phyloP scores from a whole-genome alignment of 64 coral and sea anemone genomes.

The Actinia equina region DNA sequence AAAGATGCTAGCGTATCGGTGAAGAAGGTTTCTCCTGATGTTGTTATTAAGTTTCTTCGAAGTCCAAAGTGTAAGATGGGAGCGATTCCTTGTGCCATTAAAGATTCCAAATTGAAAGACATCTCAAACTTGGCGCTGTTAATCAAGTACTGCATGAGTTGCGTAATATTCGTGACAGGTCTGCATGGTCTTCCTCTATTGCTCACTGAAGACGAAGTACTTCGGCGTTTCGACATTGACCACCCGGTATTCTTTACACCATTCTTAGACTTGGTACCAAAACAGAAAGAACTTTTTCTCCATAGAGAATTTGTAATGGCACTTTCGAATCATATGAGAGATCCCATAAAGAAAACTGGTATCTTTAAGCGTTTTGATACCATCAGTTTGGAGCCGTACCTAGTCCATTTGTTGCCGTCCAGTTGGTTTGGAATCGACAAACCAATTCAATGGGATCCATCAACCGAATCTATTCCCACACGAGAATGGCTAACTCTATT shows the following conservation, averaged over 20 bases:
- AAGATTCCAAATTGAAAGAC: conserved; percentile 47
- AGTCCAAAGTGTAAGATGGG: conserved; percentile 31
- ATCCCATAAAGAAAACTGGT: conserved; percentile 44
- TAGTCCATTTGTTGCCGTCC: conserved; percentile 70
- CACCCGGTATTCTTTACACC: conserved; percentile 88
- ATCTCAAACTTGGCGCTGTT: conserved; percentile 32
- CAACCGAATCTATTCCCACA: conserved; percentile 19
- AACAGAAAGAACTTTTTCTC: conserved; percentile 75
- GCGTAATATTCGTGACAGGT: conserved; percentile 54
- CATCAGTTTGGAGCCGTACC: conserved; percentile 65
- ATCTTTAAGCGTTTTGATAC: conserved; percentile 91
- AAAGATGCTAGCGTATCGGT: conserved; percentile 33
- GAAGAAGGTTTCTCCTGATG: conserved; percentile 61
- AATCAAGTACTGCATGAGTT: conserved; percentile 61
- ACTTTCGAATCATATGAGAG: conserved; percentile 25
- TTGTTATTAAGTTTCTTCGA: conserved; percentile 53
- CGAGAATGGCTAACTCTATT: conserved; percentile 68
- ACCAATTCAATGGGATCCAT: conserved; percentile 69
- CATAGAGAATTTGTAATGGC: conserved; percentile 57
- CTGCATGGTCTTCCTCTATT: conserved; percentile 79
- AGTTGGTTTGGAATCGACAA: conserved; percentile 55
- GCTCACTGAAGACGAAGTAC: conserved; percentile 71
- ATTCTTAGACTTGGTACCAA: conserved; percentile 62
- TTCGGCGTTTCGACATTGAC: conserved; percentile 59
- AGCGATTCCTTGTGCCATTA: conserved; percentile 58